Conservation (phyloP, 2,888 invertebrate species). For the Brachycybe producta region DNA sequence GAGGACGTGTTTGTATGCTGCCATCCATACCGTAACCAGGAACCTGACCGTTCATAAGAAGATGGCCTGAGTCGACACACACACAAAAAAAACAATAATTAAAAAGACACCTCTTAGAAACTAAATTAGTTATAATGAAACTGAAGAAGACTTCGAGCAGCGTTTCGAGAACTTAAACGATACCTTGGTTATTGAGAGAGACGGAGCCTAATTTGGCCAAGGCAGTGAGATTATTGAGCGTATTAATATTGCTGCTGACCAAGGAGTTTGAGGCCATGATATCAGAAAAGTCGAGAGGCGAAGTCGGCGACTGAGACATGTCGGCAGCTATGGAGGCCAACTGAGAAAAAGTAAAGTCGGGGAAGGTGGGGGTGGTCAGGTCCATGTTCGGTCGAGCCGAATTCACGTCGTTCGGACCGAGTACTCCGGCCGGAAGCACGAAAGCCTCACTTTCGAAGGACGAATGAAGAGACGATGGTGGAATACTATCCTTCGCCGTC, state of each 20-base stretch:
- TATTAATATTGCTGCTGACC: slow-evolving; percentile 48
- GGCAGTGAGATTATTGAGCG: slow-evolving; percentile 76
- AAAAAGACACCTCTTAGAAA: background rate
- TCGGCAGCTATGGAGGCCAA: slow-evolving; percentile 18
- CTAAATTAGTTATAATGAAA: slow-evolving; percentile 1
- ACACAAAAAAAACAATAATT: background rate
- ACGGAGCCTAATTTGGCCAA: slow-evolving; percentile 65
- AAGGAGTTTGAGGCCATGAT: slow-evolving; percentile 26
- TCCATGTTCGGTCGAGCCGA: slow-evolving; percentile 25
- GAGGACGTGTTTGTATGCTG: slow-evolving; percentile 22
- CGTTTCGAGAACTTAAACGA: background rate
- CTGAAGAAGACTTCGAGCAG: slow-evolving; percentile 6
- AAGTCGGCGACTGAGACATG: slow-evolving; percentile 17
- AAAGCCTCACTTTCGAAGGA: slow-evolving; percentile 34
- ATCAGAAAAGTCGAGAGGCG: slow-evolving; percentile 19
- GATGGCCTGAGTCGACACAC: slow-evolving; percentile 26
- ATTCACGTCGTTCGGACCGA: slow-evolving; percentile 25
- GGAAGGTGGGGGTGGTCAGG: slow-evolving; percentile 20
- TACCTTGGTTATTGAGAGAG: slow-evolving; percentile 40
- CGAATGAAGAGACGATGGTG: slow-evolving; percentile 29
- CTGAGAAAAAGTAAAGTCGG: slow-evolving; percentile 18
- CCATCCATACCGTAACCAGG: slow-evolving; percentile 28
- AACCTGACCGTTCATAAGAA: slow-evolving; percentile 30
- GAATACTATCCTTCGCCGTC: slow-evolving; percentile 15
- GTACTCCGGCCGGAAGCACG: slow-evolving; percentile 28